These are phyloP conservation scores for rabbit (Oryctolagus cuniculus) DNA, from an alignment of 2,113 vertebrate species.

Conservation along the genomic window DNA sequence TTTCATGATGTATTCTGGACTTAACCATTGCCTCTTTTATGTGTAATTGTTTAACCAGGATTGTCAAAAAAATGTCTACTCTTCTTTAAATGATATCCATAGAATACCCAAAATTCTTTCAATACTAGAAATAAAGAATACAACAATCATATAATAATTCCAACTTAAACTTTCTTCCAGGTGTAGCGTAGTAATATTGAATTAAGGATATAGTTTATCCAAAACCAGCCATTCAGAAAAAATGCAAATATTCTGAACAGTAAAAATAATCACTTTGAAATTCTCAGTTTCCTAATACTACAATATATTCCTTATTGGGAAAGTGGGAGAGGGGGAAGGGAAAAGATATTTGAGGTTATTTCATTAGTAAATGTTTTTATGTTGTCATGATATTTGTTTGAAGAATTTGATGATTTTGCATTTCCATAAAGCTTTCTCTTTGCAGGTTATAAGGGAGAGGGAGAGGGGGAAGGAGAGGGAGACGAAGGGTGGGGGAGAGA, in stretches of 20 bases:
- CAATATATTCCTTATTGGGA: background rate
- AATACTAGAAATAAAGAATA: background rate
- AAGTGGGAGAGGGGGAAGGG: background rate
- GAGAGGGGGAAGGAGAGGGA: background rate
- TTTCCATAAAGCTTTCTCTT: background rate
- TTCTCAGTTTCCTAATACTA: background rate
- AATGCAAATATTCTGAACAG: background rate
- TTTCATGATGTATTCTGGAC: background rate
- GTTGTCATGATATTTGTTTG: background rate
- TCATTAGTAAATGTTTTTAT: background rate
- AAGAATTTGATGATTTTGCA: background rate
- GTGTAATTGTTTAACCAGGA: background rate
- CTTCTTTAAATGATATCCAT: background rate
- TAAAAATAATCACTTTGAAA: constrained; percentile 6
- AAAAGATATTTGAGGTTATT: background rate
- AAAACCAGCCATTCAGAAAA: background rate
- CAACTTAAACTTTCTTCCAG: background rate
- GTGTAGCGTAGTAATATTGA: background rate
- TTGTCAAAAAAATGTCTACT: background rate
- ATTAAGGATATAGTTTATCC: constrained; percentile 24
- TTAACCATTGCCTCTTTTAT: background rate
- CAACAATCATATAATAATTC: background rate
- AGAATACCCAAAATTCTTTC: constrained; percentile 9
- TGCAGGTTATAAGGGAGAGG: background rate
- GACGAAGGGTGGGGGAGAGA: background rate